Evolutionary conservation across 2,888 invertebrate genomes (phyloP).

Genomic region (Polyommatus iphigenia): DNA sequence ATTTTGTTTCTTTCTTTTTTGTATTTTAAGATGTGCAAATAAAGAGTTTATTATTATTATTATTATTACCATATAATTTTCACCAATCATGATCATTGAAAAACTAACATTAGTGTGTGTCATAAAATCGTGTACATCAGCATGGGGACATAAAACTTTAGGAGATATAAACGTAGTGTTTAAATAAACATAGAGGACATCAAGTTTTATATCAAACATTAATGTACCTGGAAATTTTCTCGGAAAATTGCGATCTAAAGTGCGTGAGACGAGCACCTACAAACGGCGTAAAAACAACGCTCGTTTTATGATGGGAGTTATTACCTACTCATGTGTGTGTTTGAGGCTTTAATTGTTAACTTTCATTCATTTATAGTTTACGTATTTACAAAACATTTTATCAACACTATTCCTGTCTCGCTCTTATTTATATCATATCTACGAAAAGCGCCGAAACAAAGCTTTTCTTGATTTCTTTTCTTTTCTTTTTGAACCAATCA

Average conservation of each 20-base stretch:
- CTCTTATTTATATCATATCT: too few species aligned
- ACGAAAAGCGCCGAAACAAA: too few species aligned
- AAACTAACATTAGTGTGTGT: not conserved
- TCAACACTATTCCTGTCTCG: too few species aligned
- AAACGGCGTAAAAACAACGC: not conserved
- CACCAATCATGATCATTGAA: not conserved
- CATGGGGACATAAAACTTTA: not conserved
- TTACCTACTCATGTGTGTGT: not conserved
- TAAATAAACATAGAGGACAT: slow-evolving; percentile 17
- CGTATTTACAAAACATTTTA: too few species aligned
- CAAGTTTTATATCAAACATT: slow-evolving; percentile 21
- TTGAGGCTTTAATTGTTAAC: not conserved
- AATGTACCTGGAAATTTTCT: slow-evolving; percentile 8
- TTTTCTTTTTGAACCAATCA: too few species aligned
- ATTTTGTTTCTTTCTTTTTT: too few species aligned
- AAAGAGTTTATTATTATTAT: too few species aligned
- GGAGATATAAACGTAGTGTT: slow-evolving; percentile 9
- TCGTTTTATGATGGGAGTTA: not conserved
- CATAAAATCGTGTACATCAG: not conserved
- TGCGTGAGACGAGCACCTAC: not conserved
- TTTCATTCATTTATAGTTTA: not conserved
- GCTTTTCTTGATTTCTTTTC: too few species aligned
- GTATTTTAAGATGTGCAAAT: too few species aligned
- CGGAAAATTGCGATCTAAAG: not conserved
- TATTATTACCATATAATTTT: not conserved